Conservation (phyloP, 2,113 vertebrate genomes). For the Callionymus lyra region DNA sequence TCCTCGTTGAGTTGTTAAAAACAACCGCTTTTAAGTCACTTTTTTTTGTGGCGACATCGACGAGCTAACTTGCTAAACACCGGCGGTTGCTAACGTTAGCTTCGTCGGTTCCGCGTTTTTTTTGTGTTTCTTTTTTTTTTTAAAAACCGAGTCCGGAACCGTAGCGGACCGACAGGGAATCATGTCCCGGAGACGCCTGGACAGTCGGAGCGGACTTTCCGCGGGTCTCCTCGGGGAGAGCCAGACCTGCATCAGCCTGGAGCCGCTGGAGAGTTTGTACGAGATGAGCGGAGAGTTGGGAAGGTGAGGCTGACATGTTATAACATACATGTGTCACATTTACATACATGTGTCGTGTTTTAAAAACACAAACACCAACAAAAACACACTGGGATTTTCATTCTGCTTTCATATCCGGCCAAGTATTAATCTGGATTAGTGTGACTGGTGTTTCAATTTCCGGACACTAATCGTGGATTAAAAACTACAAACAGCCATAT, state of each 20-base stretch:
- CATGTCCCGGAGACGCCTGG: constrained; percentile 75
- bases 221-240: constrained; percentile 70
- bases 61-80: neutral
- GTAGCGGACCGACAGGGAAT: neutral
- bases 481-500: too few relatives aligned
- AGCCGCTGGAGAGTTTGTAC: constrained; percentile 75
- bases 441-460: too few relatives aligned
- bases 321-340: too few relatives aligned
- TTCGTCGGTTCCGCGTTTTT: constrained; percentile 1
- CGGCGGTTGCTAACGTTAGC: neutral
- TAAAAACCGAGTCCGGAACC: neutral
- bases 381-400: too few relatives aligned
- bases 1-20: neutral
- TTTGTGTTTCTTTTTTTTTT: too few relatives aligned
- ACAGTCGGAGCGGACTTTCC: constrained; percentile 69
- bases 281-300: constrained; percentile 79
- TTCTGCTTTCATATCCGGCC: too few relatives aligned
- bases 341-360: too few relatives aligned
- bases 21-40: neutral
- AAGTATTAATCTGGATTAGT: too few relatives aligned
- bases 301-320: constrained; percentile 66
- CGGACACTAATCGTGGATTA: too few relatives aligned
- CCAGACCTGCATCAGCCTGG: constrained; percentile 74
- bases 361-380: too few relatives aligned
- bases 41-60: neutral